Evolutionary conservation across 2,797 vertebrate species (phyloP), one percentile per base, ranked within the genome.

Genomic region (Leuciscus waleckii): DNA sequence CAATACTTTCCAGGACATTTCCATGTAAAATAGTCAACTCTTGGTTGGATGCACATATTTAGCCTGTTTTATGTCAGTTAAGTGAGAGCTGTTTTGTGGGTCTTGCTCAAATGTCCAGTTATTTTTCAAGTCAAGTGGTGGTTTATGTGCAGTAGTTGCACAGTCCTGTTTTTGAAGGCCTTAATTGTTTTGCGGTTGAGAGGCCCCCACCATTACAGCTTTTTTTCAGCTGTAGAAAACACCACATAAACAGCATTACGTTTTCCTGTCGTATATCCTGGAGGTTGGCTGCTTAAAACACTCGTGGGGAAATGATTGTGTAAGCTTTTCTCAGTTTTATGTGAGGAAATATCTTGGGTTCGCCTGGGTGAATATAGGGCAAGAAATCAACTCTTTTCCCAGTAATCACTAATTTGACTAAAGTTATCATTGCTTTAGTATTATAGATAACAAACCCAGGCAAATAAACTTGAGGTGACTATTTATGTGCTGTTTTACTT

Each of bases 31-130:
- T 82, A 67, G 51, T 73, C 32, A 74, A 63, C 58, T 69, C 43
- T 56, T 84, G 51, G 14, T 49, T 67, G 85, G 41, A 82, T 80
- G 21, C 17, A 70, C 69, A 86, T 80, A 82, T 90, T 86, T 85
- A 83, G 75, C 69, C 51, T 82, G 74, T 83, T 86, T 79, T 76
- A 79, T 88, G 85, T 75, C 73, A 67, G 84, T 75, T 86, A 65
- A 77, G 46, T 19, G 43, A 74, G 32, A 82, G 63, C 41, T 51
- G 35, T 69, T 86, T 83, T 79, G 32, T 39, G n/a, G 65, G 74
- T 73, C 54, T 83, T 43, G 7, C 73, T 73, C 49, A 73, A 69
- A 74, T 73, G 41, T 75, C 43, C 76, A 73, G 81, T 56, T 58
- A 69, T 87, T 78, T 68, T 83, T 85, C 43, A 73, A 56, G 58